phyloP scores from a whole-genome alignment of 2,888 invertebrate genomes.

The Scrobipalpa costella region DNA sequence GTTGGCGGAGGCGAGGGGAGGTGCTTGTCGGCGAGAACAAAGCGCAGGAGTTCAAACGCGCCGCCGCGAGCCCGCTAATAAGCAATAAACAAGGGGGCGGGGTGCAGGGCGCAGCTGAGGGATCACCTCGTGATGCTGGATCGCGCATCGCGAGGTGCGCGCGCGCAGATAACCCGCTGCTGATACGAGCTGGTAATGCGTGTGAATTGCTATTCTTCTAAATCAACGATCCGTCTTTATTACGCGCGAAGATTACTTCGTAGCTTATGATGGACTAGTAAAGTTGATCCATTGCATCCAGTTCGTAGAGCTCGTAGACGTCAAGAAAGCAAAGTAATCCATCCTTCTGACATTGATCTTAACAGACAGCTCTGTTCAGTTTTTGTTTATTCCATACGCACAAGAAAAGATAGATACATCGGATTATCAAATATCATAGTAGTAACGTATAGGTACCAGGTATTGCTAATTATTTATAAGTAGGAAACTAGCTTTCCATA shows the following conservation, averaged over 20 bases:
- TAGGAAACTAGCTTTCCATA: no score
- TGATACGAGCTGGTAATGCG: conserved; percentile 29
- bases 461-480: no score
- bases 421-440: no score
- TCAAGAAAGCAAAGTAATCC: no score
- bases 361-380: no score
- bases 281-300: not conserved
- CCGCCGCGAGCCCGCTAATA: conserved; percentile 77
- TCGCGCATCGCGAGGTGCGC: conserved; percentile 43
- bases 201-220: conserved; percentile 25
- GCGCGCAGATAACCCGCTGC: conserved; percentile 35
- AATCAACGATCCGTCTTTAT: conserved; percentile 27
- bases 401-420: no score
- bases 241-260: conserved; percentile 12
- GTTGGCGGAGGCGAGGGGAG: conserved; percentile 48
- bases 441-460: no score
- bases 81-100: conserved; percentile 82
- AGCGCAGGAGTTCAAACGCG: conserved; percentile 75
- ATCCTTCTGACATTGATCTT: no score
- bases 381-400: no score
- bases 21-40: conserved; percentile 74
- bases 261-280: not conserved
- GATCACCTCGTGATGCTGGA: conserved; percentile 63
- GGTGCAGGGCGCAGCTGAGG: conserved; percentile 63
- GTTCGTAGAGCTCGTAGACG: not conserved